These are phyloP conservation scores for Sthenelais limicola DNA, from an alignment of 2,888 invertebrate species.

Conservation along the genomic window DNA sequence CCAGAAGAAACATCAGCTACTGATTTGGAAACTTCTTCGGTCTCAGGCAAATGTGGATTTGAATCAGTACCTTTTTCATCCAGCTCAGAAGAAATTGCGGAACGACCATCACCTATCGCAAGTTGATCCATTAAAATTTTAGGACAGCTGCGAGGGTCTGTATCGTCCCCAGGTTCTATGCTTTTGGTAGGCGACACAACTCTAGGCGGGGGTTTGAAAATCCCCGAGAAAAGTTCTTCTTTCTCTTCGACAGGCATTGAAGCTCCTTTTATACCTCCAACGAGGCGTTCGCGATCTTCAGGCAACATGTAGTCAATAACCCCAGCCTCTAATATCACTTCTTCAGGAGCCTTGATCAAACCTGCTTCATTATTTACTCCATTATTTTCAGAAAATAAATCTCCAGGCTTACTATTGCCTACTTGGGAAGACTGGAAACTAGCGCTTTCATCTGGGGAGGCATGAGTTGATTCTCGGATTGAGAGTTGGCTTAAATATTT, in stretches of 20 bases:
- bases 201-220: neutral
- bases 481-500: neutral
- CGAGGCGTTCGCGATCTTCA: slow-evolving; percentile 4
- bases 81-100: too few relatives aligned
- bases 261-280: neutral
- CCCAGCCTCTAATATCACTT: slow-evolving; percentile 3
- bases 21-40: too few relatives aligned
- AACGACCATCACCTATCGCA: neutral
- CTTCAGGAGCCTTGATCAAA: slow-evolving; percentile 5
- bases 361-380: neutral
- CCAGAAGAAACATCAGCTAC: too few relatives aligned
- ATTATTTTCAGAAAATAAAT: neutral
- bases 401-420: neutral
- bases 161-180: neutral
- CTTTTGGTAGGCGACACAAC: neutral
- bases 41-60: too few relatives aligned
- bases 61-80: too few relatives aligned
- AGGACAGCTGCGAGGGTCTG: neutral
- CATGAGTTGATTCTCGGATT: neutral
- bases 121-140: too few relatives aligned
- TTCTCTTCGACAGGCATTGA: slow-evolving; percentile 20
- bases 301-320: slow-evolving; percentile 12
- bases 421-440: neutral
- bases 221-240: slow-evolving; percentile 20
- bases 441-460: too few relatives aligned